phyloP scores from a whole-genome alignment of 2,797 vertebrate species.

The Hoplostethus atlanticus region DNA sequence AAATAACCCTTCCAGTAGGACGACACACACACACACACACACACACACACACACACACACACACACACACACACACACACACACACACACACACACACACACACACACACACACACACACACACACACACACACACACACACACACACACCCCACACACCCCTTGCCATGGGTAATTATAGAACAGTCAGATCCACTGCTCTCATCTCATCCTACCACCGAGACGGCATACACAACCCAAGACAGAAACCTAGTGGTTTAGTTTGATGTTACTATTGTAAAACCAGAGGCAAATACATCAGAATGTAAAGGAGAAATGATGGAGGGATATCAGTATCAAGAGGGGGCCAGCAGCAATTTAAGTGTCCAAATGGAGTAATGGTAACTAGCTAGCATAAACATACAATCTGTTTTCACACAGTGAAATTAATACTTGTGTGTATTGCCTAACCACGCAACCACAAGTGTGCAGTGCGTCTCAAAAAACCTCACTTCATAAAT shows the following conservation, averaged over 20 bases:
- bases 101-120: too few relatives aligned
- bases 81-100: too few relatives aligned
- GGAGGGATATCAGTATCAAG: conserved; percentile 20
- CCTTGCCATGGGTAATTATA: conserved; percentile 59
- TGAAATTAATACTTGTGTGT: background rate
- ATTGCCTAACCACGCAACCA: too few relatives aligned
- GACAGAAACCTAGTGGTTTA: conserved; percentile 12
- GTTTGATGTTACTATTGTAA: conserved; percentile 51
- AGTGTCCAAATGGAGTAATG: conserved; percentile 34
- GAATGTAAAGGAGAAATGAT: conserved; percentile 22
- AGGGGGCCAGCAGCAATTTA: conserved; percentile 9
- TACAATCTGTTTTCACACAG: conserved; percentile 22
- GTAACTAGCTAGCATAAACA: conserved; percentile 56
- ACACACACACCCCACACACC: too few relatives aligned
- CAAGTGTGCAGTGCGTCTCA: background rate
- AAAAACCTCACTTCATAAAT: background rate
- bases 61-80: too few relatives aligned
- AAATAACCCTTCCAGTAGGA: background rate
- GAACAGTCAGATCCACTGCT: conserved; percentile 45
- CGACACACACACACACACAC: too few relatives aligned
- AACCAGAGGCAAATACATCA: conserved; percentile 13
- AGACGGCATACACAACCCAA: conserved; percentile 29
- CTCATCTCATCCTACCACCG: conserved; percentile 28
- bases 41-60: rapidly evolving
- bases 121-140: too few relatives aligned